phyloP scores from a whole-genome alignment of 2,888 invertebrate species.

The Pyrrhia umbra region DNA sequence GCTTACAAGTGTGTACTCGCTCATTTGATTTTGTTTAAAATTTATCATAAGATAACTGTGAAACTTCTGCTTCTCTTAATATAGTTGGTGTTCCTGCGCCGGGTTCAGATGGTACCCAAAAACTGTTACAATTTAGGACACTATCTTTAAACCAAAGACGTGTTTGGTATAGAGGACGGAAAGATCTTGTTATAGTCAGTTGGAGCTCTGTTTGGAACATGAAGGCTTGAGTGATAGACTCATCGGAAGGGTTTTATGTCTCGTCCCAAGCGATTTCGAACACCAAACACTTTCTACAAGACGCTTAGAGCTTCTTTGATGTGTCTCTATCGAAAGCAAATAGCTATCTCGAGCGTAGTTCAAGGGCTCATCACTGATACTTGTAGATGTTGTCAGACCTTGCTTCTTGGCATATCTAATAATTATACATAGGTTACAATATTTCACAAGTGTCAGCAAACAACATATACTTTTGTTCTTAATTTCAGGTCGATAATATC shows the following conservation, averaged over 20 bases:
- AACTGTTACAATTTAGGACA: constrained; percentile 46
- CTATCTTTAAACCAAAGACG: constrained; percentile 47
- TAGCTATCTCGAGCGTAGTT: neutral
- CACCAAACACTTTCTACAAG: constrained; percentile 13
- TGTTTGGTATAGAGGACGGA: constrained; percentile 14
- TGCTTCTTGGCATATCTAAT: too few relatives aligned
- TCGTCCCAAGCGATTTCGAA: constrained; percentile 38
- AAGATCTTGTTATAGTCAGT: constrained; percentile 32
- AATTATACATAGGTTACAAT: too few relatives aligned
- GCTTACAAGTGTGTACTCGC: neutral
- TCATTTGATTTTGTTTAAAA: neutral
- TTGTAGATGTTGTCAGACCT: too few relatives aligned
- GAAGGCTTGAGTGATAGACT: constrained; percentile 30
- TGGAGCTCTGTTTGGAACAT: constrained; percentile 7
- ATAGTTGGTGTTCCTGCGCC: neutral
- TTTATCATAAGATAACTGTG: neutral
- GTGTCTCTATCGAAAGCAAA: constrained; percentile 5
- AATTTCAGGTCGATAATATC: too few relatives aligned
- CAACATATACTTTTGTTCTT: too few relatives aligned
- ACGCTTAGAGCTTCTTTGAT: constrained; percentile 6
- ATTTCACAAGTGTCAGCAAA: too few relatives aligned
- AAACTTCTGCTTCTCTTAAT: constrained; percentile 14
- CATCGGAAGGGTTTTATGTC: constrained; percentile 41
- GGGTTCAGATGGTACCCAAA: constrained; percentile 35
- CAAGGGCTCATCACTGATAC: too few relatives aligned